These are phyloP conservation scores for Anguilla rostrata DNA, from an alignment of 2,113 vertebrate species.

Conservation along the genomic window DNA sequence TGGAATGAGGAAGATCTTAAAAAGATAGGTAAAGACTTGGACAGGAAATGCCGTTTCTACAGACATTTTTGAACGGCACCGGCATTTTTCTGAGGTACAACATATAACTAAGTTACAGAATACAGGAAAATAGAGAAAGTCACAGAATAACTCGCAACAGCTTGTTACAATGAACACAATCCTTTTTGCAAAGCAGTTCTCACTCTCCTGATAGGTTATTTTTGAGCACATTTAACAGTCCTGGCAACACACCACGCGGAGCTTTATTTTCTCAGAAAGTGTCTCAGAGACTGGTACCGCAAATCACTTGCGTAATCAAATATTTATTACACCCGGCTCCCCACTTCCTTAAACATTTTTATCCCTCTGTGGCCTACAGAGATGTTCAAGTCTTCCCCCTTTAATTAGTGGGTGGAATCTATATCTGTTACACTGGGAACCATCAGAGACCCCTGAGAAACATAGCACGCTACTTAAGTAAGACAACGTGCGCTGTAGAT, in stretches of 20 bases:
- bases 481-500: not conserved
- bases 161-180: not conserved
- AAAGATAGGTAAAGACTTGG: not conserved
- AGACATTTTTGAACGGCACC: not conserved
- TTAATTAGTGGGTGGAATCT: slow-evolving; percentile 2
- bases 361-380: not conserved
- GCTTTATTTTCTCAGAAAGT: not conserved
- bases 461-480: not conserved
- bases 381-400: not conserved
- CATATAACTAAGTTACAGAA: not conserved
- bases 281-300: not conserved
- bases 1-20: not conserved
- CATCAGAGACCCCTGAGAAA: not conserved
- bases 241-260: not conserved
- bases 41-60: not conserved
- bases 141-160: not conserved
- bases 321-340: not conserved
- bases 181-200: not conserved
- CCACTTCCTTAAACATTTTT: slow-evolving; percentile 10
- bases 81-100: not conserved
- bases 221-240: not conserved
- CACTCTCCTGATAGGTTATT: not conserved
- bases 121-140: not conserved
- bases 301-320: not conserved
- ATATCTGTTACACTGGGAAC: not conserved